Evolutionary conservation across 2,113 vertebrate genomes (phyloP).

Genomic region (Semnornis frantzii): DNA sequence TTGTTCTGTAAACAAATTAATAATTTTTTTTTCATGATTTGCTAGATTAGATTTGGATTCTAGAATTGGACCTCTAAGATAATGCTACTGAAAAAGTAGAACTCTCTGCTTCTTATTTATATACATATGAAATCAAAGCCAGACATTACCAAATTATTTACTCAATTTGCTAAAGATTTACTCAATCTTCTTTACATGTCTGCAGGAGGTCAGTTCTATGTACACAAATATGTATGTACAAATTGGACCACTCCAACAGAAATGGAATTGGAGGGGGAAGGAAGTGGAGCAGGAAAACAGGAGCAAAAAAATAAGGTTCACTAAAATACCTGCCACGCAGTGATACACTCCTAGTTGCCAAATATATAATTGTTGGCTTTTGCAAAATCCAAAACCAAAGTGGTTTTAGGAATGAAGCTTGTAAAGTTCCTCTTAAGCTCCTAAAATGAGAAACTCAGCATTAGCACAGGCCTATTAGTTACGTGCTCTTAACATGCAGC

Average conservation of each 20-base stretch:
- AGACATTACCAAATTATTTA: not conserved
- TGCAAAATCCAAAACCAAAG: not conserved
- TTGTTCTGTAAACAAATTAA: not conserved
- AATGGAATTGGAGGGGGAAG: not conserved
- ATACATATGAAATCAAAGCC: not conserved
- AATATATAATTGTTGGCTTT: not conserved
- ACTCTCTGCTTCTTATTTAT: not conserved
- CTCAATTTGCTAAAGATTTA: not conserved
- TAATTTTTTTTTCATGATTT: not conserved
- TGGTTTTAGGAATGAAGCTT: not conserved
- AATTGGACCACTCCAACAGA: not conserved
- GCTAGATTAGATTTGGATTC: not conserved
- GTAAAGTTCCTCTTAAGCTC: not conserved
- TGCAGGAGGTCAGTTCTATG: not conserved
- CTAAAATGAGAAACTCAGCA: not conserved
- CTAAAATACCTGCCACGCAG: not conserved
- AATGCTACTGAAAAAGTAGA: not conserved
- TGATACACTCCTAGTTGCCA: not conserved
- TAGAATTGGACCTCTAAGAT: not conserved
- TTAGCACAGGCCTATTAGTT: not conserved
- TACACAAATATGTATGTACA: not conserved
- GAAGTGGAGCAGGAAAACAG: not conserved
- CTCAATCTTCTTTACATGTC: not conserved
- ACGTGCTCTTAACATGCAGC: rapidly evolving
- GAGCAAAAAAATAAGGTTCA: not conserved